phyloP scores from a whole-genome alignment of 2,888 invertebrate species.

The Microplitis deprimator region DNA sequence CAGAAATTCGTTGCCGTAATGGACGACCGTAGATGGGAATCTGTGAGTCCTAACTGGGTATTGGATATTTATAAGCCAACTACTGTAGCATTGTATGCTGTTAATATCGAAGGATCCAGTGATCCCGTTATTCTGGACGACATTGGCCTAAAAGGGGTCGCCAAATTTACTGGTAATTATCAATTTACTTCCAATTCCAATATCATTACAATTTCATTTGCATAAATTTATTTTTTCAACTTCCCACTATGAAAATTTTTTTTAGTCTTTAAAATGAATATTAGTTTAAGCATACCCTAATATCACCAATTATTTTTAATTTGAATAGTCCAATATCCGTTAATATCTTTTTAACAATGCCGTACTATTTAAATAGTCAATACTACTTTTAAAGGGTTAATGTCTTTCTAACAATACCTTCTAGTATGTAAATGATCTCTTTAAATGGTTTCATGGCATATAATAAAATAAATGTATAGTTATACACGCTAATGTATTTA shows the following conservation, averaged over 20 bases:
- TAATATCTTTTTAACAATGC: not conserved
- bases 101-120: slow-evolving; percentile 90
- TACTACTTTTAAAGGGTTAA: not conserved
- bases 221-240: no score
- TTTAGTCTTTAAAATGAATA: no score
- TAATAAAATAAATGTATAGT: not conserved
- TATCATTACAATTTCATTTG: not conserved
- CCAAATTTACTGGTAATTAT: slow-evolving; percentile 70
- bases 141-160: slow-evolving; percentile 87
- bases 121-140: slow-evolving; percentile 88
- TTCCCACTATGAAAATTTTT: no score
- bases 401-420: not conserved
- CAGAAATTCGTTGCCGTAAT: slow-evolving; percentile 82
- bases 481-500: not conserved
- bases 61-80: slow-evolving; percentile 67
- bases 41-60: slow-evolving; percentile 65
- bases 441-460: not conserved
- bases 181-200: not conserved
- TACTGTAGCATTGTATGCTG: slow-evolving; percentile 84
- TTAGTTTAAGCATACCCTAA: no score
- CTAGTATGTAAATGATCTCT: not conserved
- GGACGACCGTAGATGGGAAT: slow-evolving; percentile 63
- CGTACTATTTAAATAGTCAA: not conserved
- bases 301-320: not conserved
- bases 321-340: not conserved